Base-by-base conservation (phyloP, 2,888 invertebrate species). In the Harpalus rufipes region DNA sequence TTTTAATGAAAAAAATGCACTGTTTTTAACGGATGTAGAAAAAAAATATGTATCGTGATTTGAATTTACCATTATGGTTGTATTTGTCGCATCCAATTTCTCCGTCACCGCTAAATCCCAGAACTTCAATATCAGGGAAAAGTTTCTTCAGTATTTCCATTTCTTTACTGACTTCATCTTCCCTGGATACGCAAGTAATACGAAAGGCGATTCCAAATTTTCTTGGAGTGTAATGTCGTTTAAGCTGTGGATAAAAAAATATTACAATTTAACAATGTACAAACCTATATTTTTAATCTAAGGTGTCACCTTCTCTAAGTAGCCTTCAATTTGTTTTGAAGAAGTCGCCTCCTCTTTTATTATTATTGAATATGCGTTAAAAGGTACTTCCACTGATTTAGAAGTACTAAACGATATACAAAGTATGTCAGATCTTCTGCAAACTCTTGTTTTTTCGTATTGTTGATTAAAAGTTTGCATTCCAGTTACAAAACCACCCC, bases 341-440 rank as follows among this genome's bases (percentile, higher is more conserved):
- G 88, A 86, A 18, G 89, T 85, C 72, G 88, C 88, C 86, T 87
- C 86, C 14, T 88, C 89, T 44, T 85, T 86, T 58, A 90, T 89
- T 12, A 89, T 89, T 86, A 86, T 87, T 6, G 89, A 90, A 85
- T 87, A 88, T 2, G 89, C 88, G 86, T 88, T 87, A 85, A 89
- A 90, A 44, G 85, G 76, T 84, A 88, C 86, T 59, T 88, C 86
- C 32, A 72, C 61, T 56, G 59, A 44, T 21, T 80, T 84, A 78
- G 86, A 86, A 78, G 88, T 87, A 78, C 88, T 86, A 86, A 89
- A 89, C 44, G 86, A 86, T 82, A 89, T 88, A 76, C 88, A 89
- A 78, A 89, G 87, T 58, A 87, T 86, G 44, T 87, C 88, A 84
- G 86, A 87, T 72, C 63, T 86, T 14, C 87, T 85, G 61, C 87